Evolutionary conservation across 2,888 invertebrate species (phyloP).

Genomic region (Heliconius ethilla): DNA sequence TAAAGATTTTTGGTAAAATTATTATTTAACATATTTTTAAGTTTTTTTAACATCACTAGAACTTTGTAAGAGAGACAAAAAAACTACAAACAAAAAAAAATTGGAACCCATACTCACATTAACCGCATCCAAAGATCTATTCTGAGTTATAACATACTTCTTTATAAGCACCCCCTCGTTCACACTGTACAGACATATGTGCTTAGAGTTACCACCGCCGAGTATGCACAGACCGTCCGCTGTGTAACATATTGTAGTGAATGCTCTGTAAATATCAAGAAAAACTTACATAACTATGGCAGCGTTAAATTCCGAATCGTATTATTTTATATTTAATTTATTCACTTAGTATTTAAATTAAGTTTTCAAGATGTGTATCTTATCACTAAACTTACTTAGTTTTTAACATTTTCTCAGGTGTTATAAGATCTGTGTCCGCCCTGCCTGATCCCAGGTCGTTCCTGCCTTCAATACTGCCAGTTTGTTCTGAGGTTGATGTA

Average conservation of each 20-base stretch:
- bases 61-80: no score
- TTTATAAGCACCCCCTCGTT: constrained; percentile 91
- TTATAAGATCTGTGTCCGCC: constrained; percentile 91
- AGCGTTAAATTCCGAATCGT: neutral
- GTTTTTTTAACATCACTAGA: no score
- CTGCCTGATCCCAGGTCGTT: constrained; percentile 94
- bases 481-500: constrained; percentile 86
- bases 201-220: constrained; percentile 96
- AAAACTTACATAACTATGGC: neutral
- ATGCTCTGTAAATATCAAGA: constrained; percentile 84
- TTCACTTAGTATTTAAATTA: no score
- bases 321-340: no score
- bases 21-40: no score
- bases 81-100: neutral
- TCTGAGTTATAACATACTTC: constrained; percentile 97
- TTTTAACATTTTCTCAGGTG: constrained; percentile 91
- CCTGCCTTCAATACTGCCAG: constrained; percentile 91
- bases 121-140: constrained; percentile 96
- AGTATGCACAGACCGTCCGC: constrained; percentile 95
- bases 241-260: constrained; percentile 95
- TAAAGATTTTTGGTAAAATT: no score
- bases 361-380: no score
- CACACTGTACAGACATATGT: constrained; percentile 96
- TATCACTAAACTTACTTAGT: constrained; percentile 86
- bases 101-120: constrained; percentile 84